Evolutionary conservation across 2,113 vertebrate genomes (phyloP), one percentile per base, ranked within the genome.

Genomic region (Bombycilla garrulus): DNA sequence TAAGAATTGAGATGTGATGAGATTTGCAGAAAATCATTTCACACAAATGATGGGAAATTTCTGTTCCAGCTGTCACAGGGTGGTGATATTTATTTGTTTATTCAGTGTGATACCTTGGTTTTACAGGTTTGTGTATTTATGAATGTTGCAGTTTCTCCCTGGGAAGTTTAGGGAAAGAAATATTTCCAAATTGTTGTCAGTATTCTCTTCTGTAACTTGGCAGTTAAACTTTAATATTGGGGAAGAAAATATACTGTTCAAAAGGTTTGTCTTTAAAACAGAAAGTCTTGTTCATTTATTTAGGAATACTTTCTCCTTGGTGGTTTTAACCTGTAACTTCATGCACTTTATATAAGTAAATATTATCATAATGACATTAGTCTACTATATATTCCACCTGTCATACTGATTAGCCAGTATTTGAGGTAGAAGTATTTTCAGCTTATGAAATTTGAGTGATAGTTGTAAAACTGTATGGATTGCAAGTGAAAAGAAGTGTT

Each of bases 11-110:
- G 28, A 13, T 1, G 0, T 66, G 38, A 47, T 72, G 38, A 65
- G 42, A 26, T 92, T 86, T 81, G 25, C 40, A 70, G 83, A 47
- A 77, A 56, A 44, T 2, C 3, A 4, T 66, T 91, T 73, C 31
- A 60, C 51, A 15, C 8, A 29, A 70, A n/a, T 42, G 10, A 44
- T 29, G n/a, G 48, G 28, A 53, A 67, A 42, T 26, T 83, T 76
- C 26, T 57, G 17, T 51, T 35, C 4, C 0, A 0, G 12, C 23
- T 80, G 0, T 36, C 64, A 33, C n/a, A 70, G 21, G 7, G 3
- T 61, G n/a, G 24, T 69, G 21, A 67, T 38, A 8, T 50, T 66
- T 88, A 45, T 42, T 88, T 23, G 18, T 62, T 92, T 54, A 22
- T 81, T 80, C 26, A 28, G 3, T 79, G 35, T 85, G 15, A 71